Conservation (phyloP, 2,113 vertebrate genomes). For the Chitala chitala region DNA sequence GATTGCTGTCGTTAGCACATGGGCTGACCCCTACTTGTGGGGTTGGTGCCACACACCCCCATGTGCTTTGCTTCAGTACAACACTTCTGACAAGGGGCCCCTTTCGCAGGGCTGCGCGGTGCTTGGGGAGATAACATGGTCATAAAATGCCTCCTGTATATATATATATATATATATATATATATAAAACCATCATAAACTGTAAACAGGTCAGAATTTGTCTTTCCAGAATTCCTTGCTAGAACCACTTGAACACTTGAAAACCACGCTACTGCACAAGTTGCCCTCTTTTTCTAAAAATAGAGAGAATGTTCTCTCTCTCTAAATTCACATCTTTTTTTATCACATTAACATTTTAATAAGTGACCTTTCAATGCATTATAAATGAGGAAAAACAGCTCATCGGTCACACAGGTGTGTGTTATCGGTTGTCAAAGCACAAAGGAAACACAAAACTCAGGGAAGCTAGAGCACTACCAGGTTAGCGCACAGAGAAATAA, state of each 20-base stretch:
- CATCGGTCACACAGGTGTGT: constrained; percentile 22
- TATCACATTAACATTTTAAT: not conserved
- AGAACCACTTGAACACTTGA: not conserved
- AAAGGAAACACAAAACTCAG: not conserved
- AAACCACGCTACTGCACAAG: not conserved
- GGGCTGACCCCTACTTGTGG: constrained; percentile 8
- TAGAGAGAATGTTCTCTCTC: not conserved
- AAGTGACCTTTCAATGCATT: constrained; percentile 1
- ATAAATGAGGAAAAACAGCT: constrained; percentile 23
- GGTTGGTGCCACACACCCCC: too few relatives aligned
- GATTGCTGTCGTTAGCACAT: not conserved
- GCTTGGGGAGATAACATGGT: too few relatives aligned
- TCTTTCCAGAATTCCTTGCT: not conserved
- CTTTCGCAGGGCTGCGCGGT: too few relatives aligned
- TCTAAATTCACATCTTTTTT: not conserved
- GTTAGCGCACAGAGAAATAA: not conserved
- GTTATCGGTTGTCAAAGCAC: not conserved
- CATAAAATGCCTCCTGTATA: too few relatives aligned
- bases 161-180: too few relatives aligned
- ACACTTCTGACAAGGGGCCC: too few relatives aligned
- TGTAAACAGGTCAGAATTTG: not conserved
- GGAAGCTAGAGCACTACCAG: not conserved
- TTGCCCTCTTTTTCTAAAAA: not conserved
- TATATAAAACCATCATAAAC: not conserved
- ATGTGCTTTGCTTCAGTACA: not conserved